phyloP scores from a whole-genome alignment of 2,113 vertebrate species.

The Sardina pilchardus region DNA sequence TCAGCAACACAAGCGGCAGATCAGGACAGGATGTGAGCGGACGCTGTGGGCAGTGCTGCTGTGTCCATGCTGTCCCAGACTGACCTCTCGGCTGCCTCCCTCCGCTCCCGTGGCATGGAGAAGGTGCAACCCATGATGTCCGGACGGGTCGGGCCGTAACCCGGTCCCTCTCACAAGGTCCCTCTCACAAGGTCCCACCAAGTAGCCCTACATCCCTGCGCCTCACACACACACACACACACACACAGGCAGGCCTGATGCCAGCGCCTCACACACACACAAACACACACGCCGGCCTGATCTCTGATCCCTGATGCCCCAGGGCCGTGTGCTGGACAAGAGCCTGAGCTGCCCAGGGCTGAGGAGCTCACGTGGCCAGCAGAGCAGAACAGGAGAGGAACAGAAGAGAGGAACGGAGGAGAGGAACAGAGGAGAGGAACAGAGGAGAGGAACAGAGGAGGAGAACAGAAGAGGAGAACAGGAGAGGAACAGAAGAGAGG shows the following conservation, averaged over 20 bases:
- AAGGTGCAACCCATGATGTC: constrained; percentile 74
- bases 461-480: neutral
- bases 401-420: neutral
- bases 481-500: neutral
- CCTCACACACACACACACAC: neutral
- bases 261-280: neutral
- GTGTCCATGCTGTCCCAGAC: constrained; percentile 49
- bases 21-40: neutral
- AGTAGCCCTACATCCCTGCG: neutral
- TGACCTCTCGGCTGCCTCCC: constrained; percentile 68
- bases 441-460: neutral
- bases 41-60: neutral
- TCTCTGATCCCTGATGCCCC: too few species aligned
- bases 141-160: neutral
- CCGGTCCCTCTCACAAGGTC: neutral
- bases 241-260: too few species aligned
- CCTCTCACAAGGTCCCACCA: neutral
- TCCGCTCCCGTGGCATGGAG: constrained; percentile 69
- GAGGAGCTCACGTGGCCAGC: neutral
- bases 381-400: neutral
- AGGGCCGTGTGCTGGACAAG: neutral
- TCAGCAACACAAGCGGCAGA: neutral
- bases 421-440: neutral
- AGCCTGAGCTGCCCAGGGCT: neutral
- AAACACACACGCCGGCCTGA: too few species aligned